phyloP scores from a whole-genome alignment of 2,113 vertebrate genomes.

The Sinosuthora webbiana region DNA sequence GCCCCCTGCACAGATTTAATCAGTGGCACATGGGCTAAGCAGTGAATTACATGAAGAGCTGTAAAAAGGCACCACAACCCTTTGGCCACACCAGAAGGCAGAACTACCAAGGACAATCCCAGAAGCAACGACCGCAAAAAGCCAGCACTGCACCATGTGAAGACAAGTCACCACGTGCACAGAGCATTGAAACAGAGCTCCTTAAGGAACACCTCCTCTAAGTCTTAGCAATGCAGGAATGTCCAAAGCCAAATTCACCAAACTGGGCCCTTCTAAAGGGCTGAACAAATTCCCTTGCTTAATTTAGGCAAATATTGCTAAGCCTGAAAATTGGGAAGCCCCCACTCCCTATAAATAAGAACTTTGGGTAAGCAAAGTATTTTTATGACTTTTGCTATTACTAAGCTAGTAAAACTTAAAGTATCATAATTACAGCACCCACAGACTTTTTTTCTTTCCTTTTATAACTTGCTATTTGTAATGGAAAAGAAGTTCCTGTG shows the following conservation, averaged over 20 bases:
- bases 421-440: constrained; percentile 41
- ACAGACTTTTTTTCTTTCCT: background rate
- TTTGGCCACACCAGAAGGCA: background rate
- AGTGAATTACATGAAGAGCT: background rate
- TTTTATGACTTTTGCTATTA: constrained; percentile 57
- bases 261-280: background rate
- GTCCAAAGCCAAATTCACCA: background rate
- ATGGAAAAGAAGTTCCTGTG: constrained; percentile 1
- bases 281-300: background rate
- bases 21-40: background rate
- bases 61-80: background rate
- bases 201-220: background rate
- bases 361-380: constrained; percentile 25
- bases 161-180: background rate
- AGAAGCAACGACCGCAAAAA: background rate
- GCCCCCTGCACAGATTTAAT: background rate
- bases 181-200: background rate
- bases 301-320: background rate
- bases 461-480: background rate
- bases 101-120: background rate
- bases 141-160: background rate
- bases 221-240: background rate
- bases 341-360: constrained; percentile 26
- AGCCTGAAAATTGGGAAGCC: constrained; percentile 35
- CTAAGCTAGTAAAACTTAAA: constrained; percentile 30